A percentile compares a stretch with the other conserved stretches of the same genome.
phyloP scores from a whole-genome alignment of 2,113 vertebrate genomes.

The Phycodurus eques region DNA sequence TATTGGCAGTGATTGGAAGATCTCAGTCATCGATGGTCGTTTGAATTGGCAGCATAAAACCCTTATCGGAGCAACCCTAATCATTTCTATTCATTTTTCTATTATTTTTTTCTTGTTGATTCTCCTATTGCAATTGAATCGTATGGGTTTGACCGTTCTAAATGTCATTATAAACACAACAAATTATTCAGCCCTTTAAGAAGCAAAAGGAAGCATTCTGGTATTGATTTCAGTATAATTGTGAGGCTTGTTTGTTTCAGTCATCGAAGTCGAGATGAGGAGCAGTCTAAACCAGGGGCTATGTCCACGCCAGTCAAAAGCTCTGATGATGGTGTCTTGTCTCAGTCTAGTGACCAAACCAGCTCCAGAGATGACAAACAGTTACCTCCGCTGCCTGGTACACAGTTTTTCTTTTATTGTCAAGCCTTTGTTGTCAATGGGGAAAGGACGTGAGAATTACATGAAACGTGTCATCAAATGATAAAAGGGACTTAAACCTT shows the following conservation, averaged over 20 bases:
- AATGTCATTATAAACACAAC: background rate
- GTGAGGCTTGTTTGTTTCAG: conserved; percentile 55
- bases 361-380: conserved; percentile 80
- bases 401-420: background rate
- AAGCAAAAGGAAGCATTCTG: background rate
- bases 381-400: conserved; percentile 90
- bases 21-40: no score
- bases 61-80: no score
- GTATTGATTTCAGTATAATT: background rate
- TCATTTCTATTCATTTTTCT: no score
- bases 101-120: background rate
- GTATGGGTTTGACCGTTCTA: background rate
- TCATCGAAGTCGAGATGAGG: conserved; percentile 90
- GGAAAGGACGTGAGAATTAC: background rate
- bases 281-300: conserved; percentile 82
- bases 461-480: background rate
- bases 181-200: background rate
- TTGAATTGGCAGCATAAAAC: no score
- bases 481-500: background rate
- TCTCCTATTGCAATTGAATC: background rate
- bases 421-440: background rate
- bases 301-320: conserved; percentile 85
- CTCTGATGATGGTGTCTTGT: conserved; percentile 72
- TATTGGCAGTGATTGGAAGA: no score
- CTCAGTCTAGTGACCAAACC: conserved; percentile 81